phyloP scores from a whole-genome alignment of 1,140 invertebrate species.

The Achroia grisella region DNA sequence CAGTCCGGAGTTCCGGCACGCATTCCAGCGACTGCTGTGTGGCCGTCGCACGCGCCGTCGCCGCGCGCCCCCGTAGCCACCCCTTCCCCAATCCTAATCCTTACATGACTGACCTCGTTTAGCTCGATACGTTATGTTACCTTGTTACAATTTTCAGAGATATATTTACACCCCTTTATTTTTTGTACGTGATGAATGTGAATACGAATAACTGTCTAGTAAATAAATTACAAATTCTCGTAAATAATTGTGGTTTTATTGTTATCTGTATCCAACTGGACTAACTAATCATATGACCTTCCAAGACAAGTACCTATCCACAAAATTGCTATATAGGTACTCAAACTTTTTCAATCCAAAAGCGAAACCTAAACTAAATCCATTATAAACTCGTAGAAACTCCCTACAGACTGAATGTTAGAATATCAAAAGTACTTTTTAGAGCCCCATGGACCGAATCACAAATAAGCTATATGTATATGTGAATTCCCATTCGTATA shows the following conservation, averaged over 20 bases:
- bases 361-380: constrained; percentile 5
- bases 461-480: too few relatives aligned
- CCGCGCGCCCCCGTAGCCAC: constrained; percentile 49
- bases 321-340: background rate
- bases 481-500: too few relatives aligned
- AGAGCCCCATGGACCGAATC: background rate
- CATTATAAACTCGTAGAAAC: constrained; percentile 5
- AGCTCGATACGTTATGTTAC: constrained; percentile 60
- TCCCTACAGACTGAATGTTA: background rate
- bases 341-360: background rate
- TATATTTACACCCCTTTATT: constrained; percentile 72
- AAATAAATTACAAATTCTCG: constrained; percentile 52
- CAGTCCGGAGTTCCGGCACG: constrained; percentile 90
- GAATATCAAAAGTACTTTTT: constrained; percentile 1
- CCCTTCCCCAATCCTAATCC: constrained; percentile 16
- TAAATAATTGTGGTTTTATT: constrained; percentile 31
- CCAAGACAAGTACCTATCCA: background rate
- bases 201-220: constrained; percentile 58
- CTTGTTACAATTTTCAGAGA: constrained; percentile 73
- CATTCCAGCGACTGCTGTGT: constrained; percentile 88
- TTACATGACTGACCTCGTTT: constrained; percentile 58
- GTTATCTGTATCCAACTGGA: background rate
- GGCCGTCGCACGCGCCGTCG: constrained; percentile 74
- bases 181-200: constrained; percentile 68
- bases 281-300: too few relatives aligned